Evolutionary conservation across 2,888 invertebrate genomes (phyloP), one percentile per base, ranked within the genome.

Genomic region (Iphiclides podalirius): DNA sequence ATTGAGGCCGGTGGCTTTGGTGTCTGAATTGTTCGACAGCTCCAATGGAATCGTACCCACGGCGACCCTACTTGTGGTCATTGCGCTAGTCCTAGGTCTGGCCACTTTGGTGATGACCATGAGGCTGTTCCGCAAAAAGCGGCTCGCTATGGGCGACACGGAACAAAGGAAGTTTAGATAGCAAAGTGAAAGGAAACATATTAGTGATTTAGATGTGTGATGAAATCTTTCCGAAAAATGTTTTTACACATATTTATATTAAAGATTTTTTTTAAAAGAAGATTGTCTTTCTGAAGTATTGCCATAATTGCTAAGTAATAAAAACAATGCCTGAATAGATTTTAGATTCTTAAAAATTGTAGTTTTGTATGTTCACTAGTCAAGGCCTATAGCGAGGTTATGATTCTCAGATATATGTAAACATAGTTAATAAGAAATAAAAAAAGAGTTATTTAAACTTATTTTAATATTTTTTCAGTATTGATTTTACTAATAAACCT

Each of bases 81-180:
- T 90, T 9, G 83, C 85, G 8, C 35, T 83, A 13, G 58, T 63
- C 6, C 59, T 86, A 31, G 72, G 77, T 2, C 45, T 71, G 4
- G 67, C 77, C 4, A 72, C 87, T 1, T 59, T 90, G 1, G 61
- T 88, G 41, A 79, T 83, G 76, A 80, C 86, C 1, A 53, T 84
- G 46, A 72, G 81, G 50, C 64, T 83, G 40, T 70, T 81, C 17
- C 72, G 66, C 53, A 77, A 67, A 52, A 70, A 63, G 17, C 60
- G 64, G 11, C 45, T 52, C 9, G 51, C 53, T 8, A 63, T 68
- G 42, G 46, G 59, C 4, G 71, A 76, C 46, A 75, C 82, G 70
- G 79, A 80, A 54, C 73, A 65, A 15, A 71, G 78, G 48, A 83
- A 86, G 63, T 67, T 66, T 34, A 83, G 83, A 74, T 85, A 84